Base-by-base conservation (phyloP, 2,888 invertebrate species). In the Leptopilina syphax region DNA sequence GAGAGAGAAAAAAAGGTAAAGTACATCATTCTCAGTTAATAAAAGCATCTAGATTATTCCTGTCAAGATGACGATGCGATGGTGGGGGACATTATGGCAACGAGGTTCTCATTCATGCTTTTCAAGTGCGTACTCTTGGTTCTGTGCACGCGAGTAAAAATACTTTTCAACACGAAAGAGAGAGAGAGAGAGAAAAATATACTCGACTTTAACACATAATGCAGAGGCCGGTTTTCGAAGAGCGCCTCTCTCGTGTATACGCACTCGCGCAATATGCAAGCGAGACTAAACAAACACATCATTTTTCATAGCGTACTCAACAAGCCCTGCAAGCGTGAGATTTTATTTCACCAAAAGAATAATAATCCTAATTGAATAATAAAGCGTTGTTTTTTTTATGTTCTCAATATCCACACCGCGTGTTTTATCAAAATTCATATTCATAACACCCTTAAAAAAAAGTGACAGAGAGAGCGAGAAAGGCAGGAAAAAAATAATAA, bases 151-250 rank as follows among this genome's bases (percentile, higher is more conserved):
- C 50, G 73, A 73, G 57, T 73, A 73, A 73, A 73, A 73, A 73
- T 73, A 57, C 73, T 73, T 73, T 73, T 34, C n/a, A 44, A 73
- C 57, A 54, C 34, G 54, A 57, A 10, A 50, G 50, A 50, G 50
- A 2, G 44, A 44, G 7, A 44, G 27, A 34, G 34, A 34, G 34
- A 47, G 47, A 47, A 6, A 7, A 47, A 47, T 47, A 47, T 50
- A 57, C 73, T 73, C 73, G 73, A 73, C 73, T 73, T 73, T 73
- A 50, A 73, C 73, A 57, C 73, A 73, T 73, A 73, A 73, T 73
- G 54, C 73, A 73, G 44, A 44, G 44, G 73, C 73, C 73, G 73
- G 70, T 70, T 70, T 50, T 54, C 27, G 54, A 9, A 70, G 54
- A 70, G 70, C 54, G 10, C 50, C 50, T 44, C 44, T 10, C 50